phyloP scores from a whole-genome alignment of 2,888 invertebrate species.

The Strigamia transsilvanica region DNA sequence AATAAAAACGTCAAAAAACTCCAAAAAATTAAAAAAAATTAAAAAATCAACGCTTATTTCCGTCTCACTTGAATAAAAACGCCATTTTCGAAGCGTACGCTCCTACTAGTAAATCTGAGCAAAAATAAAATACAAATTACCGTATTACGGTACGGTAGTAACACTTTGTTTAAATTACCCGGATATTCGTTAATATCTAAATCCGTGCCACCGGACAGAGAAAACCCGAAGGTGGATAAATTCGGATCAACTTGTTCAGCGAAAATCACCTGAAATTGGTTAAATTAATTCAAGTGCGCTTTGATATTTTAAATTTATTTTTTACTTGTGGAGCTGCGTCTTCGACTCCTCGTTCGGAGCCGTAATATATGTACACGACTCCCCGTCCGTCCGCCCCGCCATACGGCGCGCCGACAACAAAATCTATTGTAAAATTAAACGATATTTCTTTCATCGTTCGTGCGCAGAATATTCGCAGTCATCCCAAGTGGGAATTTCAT shows the following conservation, averaged over 20 bases:
- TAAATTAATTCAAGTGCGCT: background rate
- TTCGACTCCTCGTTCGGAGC: constrained; percentile 80
- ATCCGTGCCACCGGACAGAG: constrained; percentile 91
- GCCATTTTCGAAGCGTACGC: constrained; percentile 88
- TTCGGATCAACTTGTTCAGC: constrained; percentile 64
- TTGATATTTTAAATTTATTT: background rate
- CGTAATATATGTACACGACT: constrained; percentile 93
- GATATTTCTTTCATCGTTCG: too few relatives aligned
- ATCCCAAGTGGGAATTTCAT: too few relatives aligned
- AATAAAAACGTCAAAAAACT: background rate
- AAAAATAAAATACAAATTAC: background rate
- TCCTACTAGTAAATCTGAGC: constrained; percentile 84
- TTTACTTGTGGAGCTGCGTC: constrained; percentile 79
- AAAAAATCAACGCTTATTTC: too few relatives aligned
- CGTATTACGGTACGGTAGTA: too few relatives aligned
- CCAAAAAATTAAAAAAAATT: background rate
- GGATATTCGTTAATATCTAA: constrained; percentile 93
- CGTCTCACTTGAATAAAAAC: constrained; percentile 77
- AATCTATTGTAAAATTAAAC: constrained; percentile 70
- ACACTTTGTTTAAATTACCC: constrained; percentile 59
- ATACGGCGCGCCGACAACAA: constrained; percentile 92
- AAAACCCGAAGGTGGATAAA: constrained; percentile 88
- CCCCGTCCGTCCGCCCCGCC: constrained; percentile 80
- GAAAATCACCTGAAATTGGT: constrained; percentile 65
- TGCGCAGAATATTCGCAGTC: too few relatives aligned